A percentile compares a stretch with the other conserved stretches of the same genome.
These are phyloP conservation scores for Columba janthina DNA, from an alignment of 2,113 vertebrate genomes.

Conservation along the genomic window DNA sequence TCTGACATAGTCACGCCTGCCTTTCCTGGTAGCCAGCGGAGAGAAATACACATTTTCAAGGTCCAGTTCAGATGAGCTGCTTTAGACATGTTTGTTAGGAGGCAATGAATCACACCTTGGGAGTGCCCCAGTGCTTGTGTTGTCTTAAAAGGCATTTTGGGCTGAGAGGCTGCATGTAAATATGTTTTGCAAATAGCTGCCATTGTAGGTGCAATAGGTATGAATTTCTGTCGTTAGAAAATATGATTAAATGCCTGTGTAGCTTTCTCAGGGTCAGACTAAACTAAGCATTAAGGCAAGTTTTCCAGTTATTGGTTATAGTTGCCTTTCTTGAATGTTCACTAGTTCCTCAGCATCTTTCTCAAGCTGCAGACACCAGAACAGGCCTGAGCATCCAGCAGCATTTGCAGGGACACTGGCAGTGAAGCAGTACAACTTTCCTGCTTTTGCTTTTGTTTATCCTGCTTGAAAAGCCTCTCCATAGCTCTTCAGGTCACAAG, in stretches of 20 bases:
- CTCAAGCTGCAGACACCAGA: neutral
- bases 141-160: neutral
- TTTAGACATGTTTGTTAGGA: neutral
- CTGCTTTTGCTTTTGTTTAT: slow-evolving; percentile 30
- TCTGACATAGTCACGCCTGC: neutral
- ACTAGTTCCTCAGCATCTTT: neutral
- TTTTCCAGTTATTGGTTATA: neutral
- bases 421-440: neutral
- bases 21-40: neutral
- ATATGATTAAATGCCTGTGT: neutral
- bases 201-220: neutral
- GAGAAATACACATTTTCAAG: neutral
- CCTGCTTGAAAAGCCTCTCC: slow-evolving; percentile 50
- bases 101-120: neutral
- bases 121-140: neutral
- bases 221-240: neutral
- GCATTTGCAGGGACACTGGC: neutral
- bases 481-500: slow-evolving; percentile 61
- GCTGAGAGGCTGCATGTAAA: neutral
- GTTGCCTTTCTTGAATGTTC: neutral
- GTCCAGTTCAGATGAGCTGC: neutral
- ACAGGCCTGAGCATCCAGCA: neutral
- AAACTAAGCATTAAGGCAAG: neutral
- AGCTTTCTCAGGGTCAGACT: neutral
- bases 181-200: neutral